These are phyloP conservation scores for Gyrodactylus bullatarudis DNA, from an alignment of 1,140 invertebrate species.

Conservation along the genomic window DNA sequence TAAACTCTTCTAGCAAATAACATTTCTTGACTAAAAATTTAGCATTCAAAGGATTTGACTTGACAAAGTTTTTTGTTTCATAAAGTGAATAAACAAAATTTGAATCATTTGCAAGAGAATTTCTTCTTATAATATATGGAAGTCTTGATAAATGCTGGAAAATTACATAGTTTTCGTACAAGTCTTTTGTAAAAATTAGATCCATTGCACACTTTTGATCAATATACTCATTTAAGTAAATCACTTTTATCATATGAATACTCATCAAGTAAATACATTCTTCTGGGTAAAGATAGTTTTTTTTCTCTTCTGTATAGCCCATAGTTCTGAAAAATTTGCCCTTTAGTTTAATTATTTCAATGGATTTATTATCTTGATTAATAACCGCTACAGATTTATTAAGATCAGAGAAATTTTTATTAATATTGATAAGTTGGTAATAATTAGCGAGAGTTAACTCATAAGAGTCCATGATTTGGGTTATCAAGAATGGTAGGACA, in stretches of 20 bases:
- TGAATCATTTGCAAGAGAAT: no score
- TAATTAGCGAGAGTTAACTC: no score
- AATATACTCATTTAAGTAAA: no score
- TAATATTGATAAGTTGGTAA: no score
- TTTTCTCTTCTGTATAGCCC: background rate
- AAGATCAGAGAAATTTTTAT: no score
- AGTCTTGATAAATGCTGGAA: background rate
- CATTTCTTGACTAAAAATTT: background rate
- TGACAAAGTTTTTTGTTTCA: background rate
- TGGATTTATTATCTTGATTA: no score
- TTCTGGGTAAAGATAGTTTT: background rate
- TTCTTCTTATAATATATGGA: background rate
- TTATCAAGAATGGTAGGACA: no score
- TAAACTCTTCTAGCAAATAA: background rate
- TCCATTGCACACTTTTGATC: background rate
- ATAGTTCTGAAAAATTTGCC: background rate
- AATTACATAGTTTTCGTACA: background rate
- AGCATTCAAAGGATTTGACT: background rate
- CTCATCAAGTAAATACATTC: background rate
- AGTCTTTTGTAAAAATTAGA: background rate
- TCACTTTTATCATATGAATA: no score
- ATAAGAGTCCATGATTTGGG: no score
- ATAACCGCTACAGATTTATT: no score
- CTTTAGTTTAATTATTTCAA: background rate
- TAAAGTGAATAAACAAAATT: background rate